Percentiles rank a stretch among this genome's conserved stretches.
Evolutionary conservation across 2,113 vertebrate species (phyloP).

Genomic region (Cyanoderma ruficeps): DNA sequence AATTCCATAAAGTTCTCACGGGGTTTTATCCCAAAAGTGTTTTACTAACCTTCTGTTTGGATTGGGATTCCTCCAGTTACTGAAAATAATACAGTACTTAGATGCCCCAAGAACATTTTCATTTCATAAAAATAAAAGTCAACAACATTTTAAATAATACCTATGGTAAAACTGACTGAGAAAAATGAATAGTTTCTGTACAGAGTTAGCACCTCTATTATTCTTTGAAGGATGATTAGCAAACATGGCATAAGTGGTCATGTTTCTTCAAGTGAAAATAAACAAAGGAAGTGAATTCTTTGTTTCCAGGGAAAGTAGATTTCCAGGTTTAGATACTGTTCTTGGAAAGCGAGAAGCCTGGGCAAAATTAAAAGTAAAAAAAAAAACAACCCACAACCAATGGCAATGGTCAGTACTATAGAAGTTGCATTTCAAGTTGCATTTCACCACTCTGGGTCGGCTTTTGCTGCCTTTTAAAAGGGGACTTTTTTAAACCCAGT

Average conservation of each 20-base stretch:
- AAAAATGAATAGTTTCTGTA: neutral
- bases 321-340: neutral
- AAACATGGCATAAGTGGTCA: neutral
- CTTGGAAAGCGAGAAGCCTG: conserved; percentile 1
- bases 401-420: neutral
- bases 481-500: neutral
- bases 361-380: neutral
- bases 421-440: neutral
- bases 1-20: neutral
- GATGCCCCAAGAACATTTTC: neutral
- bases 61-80: neutral
- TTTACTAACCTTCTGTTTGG: conserved; percentile 8
- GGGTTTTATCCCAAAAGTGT: neutral
- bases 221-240: neutral
- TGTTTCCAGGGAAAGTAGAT: neutral
- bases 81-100: conserved; percentile 11
- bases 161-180: neutral
- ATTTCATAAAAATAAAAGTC: neutral
- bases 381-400: neutral
- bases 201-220: neutral
- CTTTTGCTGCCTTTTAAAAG: neutral
- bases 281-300: neutral
- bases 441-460: neutral
- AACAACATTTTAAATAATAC: neutral
- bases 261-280: neutral